Base-by-base conservation (phyloP, 2,888 invertebrate genomes). In the Erebia palarica region DNA sequence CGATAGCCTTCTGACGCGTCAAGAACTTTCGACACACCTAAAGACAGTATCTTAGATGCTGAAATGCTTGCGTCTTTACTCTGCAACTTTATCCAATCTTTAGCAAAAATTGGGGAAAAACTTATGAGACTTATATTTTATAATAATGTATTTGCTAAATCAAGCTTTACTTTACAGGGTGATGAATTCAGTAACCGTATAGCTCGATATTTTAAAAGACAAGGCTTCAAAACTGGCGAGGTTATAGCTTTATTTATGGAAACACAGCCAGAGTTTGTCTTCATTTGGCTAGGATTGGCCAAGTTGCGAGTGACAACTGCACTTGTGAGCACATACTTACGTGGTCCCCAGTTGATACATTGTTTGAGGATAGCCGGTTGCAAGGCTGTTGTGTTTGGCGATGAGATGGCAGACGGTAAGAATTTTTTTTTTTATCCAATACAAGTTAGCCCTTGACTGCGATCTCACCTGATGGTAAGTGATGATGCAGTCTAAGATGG, bases 221-320 rank as follows among this genome's bases (percentile, higher is more conserved):
- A 92, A 74, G 94, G 94, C 0, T 90, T 91, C 76, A 87, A 92
- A 68, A 89, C 95, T 67, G 98, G 97, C 0, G 98, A 99, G 82
- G 96, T 96, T 0, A 95, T 99, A 11, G 97, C 98, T 0, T 87
- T 99, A 14, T 94, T 98, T 75, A 96, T 98, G 96, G 98, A 99
- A 84, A 97, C 97, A 49, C 94, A 97, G 36, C 96, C 97, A 0
- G 97, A 99, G 85, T 98, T 96, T 84, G 95, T 97, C 0, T 96
- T 96, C 78, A 93, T 97, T 1, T 99, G 99, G 99, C 91, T 99
- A 5, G 99, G 98, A 0, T 89, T 99, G 60, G 96, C 98, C 8
- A 98, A 98, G 92, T 90, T 97, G 57, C 96, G 97, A 64, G 95
- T 97, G 0, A 93, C 96, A 3, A 95, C 97, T 0, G 98, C 99